Evolutionary conservation across 2,888 invertebrate species (phyloP).

Genomic region (Camponotus fellah): DNA sequence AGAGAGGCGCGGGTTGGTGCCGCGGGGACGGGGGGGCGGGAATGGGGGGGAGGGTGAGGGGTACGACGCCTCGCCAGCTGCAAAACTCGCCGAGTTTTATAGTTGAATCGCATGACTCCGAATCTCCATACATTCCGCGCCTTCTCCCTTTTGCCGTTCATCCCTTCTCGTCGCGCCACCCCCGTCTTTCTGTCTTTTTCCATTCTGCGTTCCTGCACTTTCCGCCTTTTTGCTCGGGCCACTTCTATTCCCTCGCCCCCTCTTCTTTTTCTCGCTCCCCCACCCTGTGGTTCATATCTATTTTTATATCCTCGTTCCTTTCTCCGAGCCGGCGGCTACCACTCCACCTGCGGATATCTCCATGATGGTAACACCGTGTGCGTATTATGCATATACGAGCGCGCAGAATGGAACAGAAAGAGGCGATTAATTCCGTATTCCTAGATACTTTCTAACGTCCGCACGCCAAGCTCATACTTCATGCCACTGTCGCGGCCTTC

Average conservation of each 20-base stretch:
- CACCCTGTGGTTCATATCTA: constrained; percentile 76
- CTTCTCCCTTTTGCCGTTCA: constrained; percentile 69
- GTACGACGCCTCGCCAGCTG: constrained; percentile 83
- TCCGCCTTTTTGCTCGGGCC: constrained; percentile 67
- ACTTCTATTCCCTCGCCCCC: constrained; percentile 22
- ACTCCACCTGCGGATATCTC: constrained; percentile 63
- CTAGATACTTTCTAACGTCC: constrained; percentile 79
- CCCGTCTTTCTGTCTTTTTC: constrained; percentile 55
- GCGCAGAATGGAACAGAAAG: constrained; percentile 63
- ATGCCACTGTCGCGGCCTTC: constrained; percentile 67
- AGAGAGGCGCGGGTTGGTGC: constrained; percentile 73
- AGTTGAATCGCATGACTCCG: constrained; percentile 86
- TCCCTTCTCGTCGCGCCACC: constrained; percentile 50
- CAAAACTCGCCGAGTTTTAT: constrained; percentile 86
- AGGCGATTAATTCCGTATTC: constrained; percentile 83
- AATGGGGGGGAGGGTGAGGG: constrained; percentile 70
- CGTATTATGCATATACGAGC: constrained; percentile 45
- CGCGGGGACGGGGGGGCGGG: constrained; percentile 9
- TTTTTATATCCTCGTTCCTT: constrained; percentile 83
- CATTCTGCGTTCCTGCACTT: constrained; percentile 29
- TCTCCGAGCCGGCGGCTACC: constrained; percentile 68
- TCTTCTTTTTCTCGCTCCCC: constrained; percentile 56
- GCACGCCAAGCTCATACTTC: constrained; percentile 81
- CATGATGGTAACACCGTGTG: constrained; percentile 45
- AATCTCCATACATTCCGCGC: constrained; percentile 84